A percentile compares a stretch with the other conserved stretches of the same genome.
Evolutionary conservation across 2,113 vertebrate genomes (phyloP).

Genomic region (Perognathus longimembris): DNA sequence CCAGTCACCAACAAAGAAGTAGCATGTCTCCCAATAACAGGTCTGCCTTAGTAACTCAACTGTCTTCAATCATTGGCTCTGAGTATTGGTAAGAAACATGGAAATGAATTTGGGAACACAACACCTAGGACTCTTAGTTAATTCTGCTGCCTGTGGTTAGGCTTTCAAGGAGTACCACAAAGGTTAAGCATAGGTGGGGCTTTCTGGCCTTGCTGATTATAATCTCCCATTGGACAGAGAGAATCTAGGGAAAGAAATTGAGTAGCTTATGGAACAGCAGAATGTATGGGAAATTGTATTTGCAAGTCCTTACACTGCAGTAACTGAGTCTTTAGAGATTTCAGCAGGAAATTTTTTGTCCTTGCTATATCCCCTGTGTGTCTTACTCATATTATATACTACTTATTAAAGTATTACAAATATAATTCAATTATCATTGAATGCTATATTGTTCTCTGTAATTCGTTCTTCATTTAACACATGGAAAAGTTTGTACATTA

Average conservation of each 20-base stretch:
- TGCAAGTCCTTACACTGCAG: not conserved
- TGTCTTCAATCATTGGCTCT: not conserved
- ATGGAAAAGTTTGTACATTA: constrained; percentile 79
- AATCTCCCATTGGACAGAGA: not conserved
- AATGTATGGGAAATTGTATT: not conserved
- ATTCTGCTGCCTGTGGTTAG: not conserved
- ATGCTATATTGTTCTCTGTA: constrained; percentile 22
- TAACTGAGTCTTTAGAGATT: not conserved
- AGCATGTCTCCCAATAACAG: not conserved
- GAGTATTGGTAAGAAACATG: not conserved
- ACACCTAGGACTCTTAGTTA: not conserved
- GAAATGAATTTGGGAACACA: not conserved
- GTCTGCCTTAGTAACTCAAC: not conserved
- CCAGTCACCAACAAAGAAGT: constrained; percentile 38
- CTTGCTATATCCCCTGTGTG: not conserved
- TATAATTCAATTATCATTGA: constrained; percentile 49
- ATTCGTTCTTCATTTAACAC: constrained; percentile 72
- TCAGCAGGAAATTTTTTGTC: constrained; percentile 12
- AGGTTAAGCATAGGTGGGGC: not conserved
- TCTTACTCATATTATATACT: not conserved
- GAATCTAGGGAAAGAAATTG: not conserved
- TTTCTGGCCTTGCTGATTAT: not conserved
- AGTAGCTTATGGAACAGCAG: not conserved
- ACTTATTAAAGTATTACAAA: constrained; percentile 40
- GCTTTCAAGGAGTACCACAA: not conserved